Base-by-base conservation (phyloP, 2,113 vertebrate genomes). In the Chamaea fasciata region DNA sequence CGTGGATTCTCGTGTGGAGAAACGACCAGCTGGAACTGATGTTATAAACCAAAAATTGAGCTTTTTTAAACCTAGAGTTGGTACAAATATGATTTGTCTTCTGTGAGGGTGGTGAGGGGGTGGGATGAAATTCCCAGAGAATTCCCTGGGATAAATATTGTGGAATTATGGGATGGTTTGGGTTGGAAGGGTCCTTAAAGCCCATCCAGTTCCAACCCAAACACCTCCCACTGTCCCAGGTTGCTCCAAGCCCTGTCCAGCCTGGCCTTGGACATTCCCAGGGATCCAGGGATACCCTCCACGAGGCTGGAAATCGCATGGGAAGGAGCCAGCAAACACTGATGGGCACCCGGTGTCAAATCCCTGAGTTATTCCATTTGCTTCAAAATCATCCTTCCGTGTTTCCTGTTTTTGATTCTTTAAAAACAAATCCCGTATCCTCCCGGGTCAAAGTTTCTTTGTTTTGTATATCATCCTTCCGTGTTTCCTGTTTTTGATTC, bases 261-360 rank as follows among this genome's bases (percentile, higher is more conserved):
- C 44, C 65, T 15, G 23, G 55, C 30, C 65, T 62, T 42, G 67
- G 47, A 1, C 67, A 71, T 16, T 37, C 8, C 37, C 56, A 62
- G 21, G 37, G 26, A 52, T 35, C 22, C 42, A 21, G 44, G 35
- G 4, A 4, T 28, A 26, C 10, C 49, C 35, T 60, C 62, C 71
- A 39, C 2, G 1, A 57, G n/a, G n/a, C n/a, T n/a, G n/a, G 35
- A 22, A n/a, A 82, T 22, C 1, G 0, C 65, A 28, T 6, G 28
- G 23, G 12, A 21, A 88, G 21, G n/a, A 78, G 21, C 33, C 60
- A 69, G 39, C 46, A 42, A 69, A 44, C 50, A 39, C 2, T 16
- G 31, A 13, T 46, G 63, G 63, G 7, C 30, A 44, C 27, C 3
- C 1, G 8, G 2, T 1, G 42, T 67, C 39, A 63, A 83, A 67